Conservation (phyloP, 1,140 invertebrate species). For the Agrypnia vestita region DNA sequence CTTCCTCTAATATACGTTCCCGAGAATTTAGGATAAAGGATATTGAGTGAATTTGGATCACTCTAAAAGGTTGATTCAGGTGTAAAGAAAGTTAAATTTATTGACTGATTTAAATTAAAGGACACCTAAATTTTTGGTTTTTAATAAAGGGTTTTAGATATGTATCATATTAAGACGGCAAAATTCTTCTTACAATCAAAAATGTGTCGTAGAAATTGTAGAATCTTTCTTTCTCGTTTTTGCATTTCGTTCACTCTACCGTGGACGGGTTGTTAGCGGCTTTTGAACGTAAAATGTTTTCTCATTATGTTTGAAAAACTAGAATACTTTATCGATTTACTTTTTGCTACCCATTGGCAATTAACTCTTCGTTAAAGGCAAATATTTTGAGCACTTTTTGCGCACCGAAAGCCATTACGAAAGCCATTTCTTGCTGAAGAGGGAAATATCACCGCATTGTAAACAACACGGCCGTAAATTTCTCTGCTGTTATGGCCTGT, state of each 20-base stretch:
- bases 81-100: too few species aligned
- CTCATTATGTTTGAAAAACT: constrained; percentile 12
- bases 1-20: too few species aligned
- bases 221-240: constrained; percentile 12
- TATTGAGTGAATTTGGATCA: too few species aligned
- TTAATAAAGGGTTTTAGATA: too few species aligned
- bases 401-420: constrained; percentile 3
- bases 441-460: constrained; percentile 27
- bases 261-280: neutral
- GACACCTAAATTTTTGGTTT: too few species aligned
- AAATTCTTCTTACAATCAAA: too few species aligned
- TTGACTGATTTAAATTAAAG: too few species aligned
- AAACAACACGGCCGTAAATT: constrained; percentile 12
- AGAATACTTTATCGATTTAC: constrained; percentile 23
- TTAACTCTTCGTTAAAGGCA: constrained; percentile 39
- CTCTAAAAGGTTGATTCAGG: too few species aligned
- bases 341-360: constrained; percentile 12
- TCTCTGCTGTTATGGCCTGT: constrained; percentile 20
- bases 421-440: constrained; percentile 25
- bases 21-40: too few species aligned
- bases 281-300: constrained; percentile 1
- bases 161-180: too few species aligned
- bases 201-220: neutral
- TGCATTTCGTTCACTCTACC: neutral
- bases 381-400: constrained; percentile 16